A percentile compares a stretch with the other conserved stretches of the same genome.
Conservation (phyloP, 2,113 vertebrate species). For the Theristicus caerulescens region DNA sequence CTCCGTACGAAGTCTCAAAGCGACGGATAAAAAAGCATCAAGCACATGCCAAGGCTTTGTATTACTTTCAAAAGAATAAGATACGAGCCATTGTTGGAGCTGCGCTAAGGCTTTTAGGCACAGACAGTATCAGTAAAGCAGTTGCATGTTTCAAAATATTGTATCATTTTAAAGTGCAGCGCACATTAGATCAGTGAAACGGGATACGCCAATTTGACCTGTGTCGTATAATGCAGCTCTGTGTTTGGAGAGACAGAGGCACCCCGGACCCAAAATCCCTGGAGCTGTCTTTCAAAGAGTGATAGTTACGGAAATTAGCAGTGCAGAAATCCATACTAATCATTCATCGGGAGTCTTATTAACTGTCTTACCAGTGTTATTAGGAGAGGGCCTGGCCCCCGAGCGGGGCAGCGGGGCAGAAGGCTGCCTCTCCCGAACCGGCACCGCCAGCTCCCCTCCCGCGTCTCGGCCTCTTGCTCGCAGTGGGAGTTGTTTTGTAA, state of each 20-base stretch:
- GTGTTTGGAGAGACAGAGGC: constrained; percentile 84
- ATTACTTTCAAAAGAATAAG: not conserved
- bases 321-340: constrained; percentile 93
- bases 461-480: not conserved
- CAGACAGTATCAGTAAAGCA: constrained; percentile 40
- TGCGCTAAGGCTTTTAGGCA: constrained; percentile 29
- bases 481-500: fast-evolving
- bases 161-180: constrained; percentile 57
- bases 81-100: not conserved
- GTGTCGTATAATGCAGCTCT: constrained; percentile 87
- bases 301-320: constrained; percentile 99
- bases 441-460: not conserved
- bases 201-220: constrained; percentile 62
- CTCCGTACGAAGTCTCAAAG: not conserved
- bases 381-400: constrained; percentile 75
- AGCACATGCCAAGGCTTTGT: constrained; percentile 1
- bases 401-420: not conserved
- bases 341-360: constrained; percentile 95
- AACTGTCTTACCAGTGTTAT: constrained; percentile 84
- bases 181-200: constrained; percentile 69
- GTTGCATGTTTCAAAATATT: constrained; percentile 56
- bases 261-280: constrained; percentile 83
- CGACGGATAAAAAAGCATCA: fast-evolving
- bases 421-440: not conserved
- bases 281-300: constrained; percentile 95